These are phyloP conservation scores for Phaedon cochleariae DNA, from an alignment of 2,888 invertebrate genomes.

Conservation along the genomic window DNA sequence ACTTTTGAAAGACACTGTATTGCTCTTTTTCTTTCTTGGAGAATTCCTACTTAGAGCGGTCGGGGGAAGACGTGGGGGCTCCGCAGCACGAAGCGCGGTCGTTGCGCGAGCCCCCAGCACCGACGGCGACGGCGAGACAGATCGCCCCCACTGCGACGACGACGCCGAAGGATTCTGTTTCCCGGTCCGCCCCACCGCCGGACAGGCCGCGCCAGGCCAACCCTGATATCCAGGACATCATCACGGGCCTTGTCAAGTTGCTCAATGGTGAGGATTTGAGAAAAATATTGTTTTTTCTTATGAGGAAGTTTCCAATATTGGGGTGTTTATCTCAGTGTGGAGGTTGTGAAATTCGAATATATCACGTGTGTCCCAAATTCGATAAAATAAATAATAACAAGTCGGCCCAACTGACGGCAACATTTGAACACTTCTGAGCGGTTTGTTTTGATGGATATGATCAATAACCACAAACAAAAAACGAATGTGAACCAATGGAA, in stretches of 20 bases:
- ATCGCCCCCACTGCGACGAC: constrained; percentile 62
- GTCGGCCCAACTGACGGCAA: too few relatives aligned
- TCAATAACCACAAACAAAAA: too few relatives aligned
- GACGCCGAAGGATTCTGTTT: constrained; percentile 65
- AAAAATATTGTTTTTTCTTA: not conserved
- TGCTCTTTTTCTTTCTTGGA: not conserved
- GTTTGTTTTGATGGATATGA: too few relatives aligned
- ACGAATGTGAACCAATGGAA: too few relatives aligned
- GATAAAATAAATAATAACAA: too few relatives aligned
- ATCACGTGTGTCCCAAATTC: too few relatives aligned
- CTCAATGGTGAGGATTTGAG: constrained; percentile 70
- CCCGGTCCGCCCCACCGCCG: constrained; percentile 50
- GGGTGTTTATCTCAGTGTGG: too few relatives aligned
- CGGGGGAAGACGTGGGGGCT: constrained; percentile 82
- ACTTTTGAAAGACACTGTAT: too few relatives aligned
- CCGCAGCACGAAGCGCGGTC: constrained; percentile 75
- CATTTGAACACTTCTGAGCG: too few relatives aligned
- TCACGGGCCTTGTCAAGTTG: constrained; percentile 87
- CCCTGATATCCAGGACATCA: constrained; percentile 89
- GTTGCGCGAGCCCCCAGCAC: constrained; percentile 75
- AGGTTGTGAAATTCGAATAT: too few relatives aligned
- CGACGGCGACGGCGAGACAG: constrained; percentile 32
- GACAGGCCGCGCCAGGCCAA: constrained; percentile 67
- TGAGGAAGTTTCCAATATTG: not conserved
- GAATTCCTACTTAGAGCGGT: constrained; percentile 60